A percentile compares a stretch with the other conserved stretches of the same genome.
Evolutionary conservation across 2,113 vertebrate genomes (phyloP).

Genomic region (Agelaius tricolor): DNA sequence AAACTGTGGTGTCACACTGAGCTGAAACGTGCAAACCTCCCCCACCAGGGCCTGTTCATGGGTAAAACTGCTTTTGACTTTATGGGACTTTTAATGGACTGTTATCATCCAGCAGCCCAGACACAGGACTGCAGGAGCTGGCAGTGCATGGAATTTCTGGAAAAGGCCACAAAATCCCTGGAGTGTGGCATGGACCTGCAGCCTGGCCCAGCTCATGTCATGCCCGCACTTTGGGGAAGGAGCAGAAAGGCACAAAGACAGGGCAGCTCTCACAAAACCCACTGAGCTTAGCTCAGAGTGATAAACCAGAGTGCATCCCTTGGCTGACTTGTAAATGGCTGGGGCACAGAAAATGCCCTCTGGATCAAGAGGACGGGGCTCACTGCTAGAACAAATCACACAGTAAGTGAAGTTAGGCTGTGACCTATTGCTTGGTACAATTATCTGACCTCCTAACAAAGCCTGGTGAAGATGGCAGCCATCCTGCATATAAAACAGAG

Average conservation of each 20-base stretch:
- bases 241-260: not conserved
- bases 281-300: not conserved
- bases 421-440: not conserved
- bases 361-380: not conserved
- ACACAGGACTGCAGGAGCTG: fast-evolving
- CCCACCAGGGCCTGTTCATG: not conserved
- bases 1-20: not conserved
- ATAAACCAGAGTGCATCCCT: not conserved
- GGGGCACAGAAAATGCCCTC: not conserved
- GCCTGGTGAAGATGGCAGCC: constrained; percentile 40
- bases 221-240: not conserved
- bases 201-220: fast-evolving
- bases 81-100: not conserved
- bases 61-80: not conserved
- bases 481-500: constrained; percentile 8
- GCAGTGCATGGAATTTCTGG: not conserved
- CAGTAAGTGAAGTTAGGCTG: not conserved
- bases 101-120: not conserved
- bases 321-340: not conserved
- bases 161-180: not conserved
- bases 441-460: constrained; percentile 50
- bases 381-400: constrained; percentile 38
- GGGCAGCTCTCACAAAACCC: not conserved
- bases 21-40: not conserved
- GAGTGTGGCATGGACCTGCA: not conserved